Base-by-base conservation (phyloP, 2,113 vertebrate species). In the Neodon shergylaensis region DNA sequence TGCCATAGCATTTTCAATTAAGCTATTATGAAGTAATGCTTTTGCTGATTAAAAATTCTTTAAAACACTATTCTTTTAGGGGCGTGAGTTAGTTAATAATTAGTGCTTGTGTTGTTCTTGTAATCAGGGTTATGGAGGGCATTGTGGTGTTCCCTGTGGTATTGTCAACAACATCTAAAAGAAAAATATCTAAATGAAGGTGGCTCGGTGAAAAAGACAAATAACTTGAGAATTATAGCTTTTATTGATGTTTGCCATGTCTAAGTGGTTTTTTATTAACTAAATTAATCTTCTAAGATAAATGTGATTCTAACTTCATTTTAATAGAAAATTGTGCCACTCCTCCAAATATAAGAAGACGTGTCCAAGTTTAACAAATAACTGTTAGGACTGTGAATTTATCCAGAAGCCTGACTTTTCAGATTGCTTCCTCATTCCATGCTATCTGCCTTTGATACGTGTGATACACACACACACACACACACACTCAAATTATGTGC, bases 331-430 rank as follows among this genome's bases (percentile, higher is more conserved):
- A 17, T 88, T 31, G 1, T 58, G 4, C 47, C 14, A 36, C 2
- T 39, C 36, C 93, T 94, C 82, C 94, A 78, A 68, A 85, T 73
- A 31, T 19, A 47, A 94, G 44, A 93, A 89, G 86, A 89, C 8
- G 31, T 95, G 12, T 24, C 78, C 39, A 52, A 26, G 21, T n/a
- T 94, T 73, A 93, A 10, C 44, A 61, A 72, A 31, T 9, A 70
- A 81, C 47, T 77, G 2, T 88, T 21, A 79, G 13, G 36, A 19
- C 19, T 92, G 28, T 42, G 42, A 24, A 36, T 13, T 79, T 54
- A 88, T 47, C 4, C 24, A 63, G 79, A 19, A 94, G 24, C 21
- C 58, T 72, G 65, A 91, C 54, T 63, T 39, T 26, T 44, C 54
- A 68, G 63, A 65, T 17, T 95, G 5, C 13, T 47, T 39, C 16